Conservation (phyloP, 2,797 vertebrate species). For the Onychomys torridus region DNA sequence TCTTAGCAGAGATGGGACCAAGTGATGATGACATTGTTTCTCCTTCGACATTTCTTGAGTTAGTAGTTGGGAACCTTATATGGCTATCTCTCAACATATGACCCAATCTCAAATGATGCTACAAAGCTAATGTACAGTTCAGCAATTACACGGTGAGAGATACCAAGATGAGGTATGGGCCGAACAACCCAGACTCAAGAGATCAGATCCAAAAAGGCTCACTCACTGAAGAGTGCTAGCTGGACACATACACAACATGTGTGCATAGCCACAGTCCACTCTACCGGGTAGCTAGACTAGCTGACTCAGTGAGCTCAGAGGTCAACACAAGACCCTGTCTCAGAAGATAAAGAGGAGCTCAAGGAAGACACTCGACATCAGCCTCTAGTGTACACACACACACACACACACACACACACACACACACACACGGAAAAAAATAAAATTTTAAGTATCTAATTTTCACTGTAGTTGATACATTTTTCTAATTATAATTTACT, state of each 20-base stretch:
- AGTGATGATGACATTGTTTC: not conserved
- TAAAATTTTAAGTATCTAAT: constrained; percentile 5
- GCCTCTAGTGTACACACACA: not conserved
- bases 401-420: not conserved
- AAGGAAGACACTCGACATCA: not conserved
- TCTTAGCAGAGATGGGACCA: not conserved
- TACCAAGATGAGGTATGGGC: not conserved
- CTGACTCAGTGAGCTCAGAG: not conserved
- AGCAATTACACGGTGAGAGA: not conserved
- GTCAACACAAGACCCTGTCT: not conserved
- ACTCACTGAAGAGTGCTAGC: not conserved
- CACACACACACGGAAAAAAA: not conserved
- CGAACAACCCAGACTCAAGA: not conserved
- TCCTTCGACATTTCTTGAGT: not conserved
- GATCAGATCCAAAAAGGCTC: constrained; percentile 35
- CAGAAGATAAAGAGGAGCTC: not conserved
- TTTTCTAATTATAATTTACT: constrained; percentile 51
- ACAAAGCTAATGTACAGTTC: not conserved
- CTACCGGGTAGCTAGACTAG: not conserved
- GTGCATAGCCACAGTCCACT: not conserved
- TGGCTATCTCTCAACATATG: constrained; percentile 16
- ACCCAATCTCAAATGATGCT: not conserved
- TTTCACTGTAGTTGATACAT: constrained; percentile 34
- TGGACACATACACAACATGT: not conserved
- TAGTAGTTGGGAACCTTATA: not conserved